phyloP scores from a whole-genome alignment of 2,797 vertebrate species.

The Anabas testudineus region DNA sequence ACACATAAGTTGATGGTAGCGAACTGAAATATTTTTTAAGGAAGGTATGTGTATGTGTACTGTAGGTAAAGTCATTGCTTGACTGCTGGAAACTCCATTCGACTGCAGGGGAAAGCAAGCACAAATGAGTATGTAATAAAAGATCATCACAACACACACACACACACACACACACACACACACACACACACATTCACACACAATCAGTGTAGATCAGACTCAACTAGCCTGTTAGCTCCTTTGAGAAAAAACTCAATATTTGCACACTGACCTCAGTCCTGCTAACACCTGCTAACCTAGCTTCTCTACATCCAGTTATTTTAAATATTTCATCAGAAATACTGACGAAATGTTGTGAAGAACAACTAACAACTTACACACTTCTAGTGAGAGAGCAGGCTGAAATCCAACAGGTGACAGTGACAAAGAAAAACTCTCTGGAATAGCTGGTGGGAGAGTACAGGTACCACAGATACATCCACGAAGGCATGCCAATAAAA shows the following conservation, averaged over 20 bases:
- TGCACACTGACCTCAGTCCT: slow-evolving; percentile 1
- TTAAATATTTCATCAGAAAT: slow-evolving; percentile 6
- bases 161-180: no score
- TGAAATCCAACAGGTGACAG: slow-evolving; percentile 20
- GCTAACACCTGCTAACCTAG: slow-evolving; percentile 11
- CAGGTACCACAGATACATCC: neutral
- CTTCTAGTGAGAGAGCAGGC: neutral
- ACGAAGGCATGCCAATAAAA: slow-evolving; percentile 4
- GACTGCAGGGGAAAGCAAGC: slow-evolving; percentile 8
- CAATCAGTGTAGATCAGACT: slow-evolving; percentile 24
- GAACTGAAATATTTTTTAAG: neutral
- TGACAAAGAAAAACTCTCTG: slow-evolving; percentile 20
- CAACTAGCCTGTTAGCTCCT: slow-evolving; percentile 19
- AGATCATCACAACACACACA: no score
- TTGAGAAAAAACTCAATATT: slow-evolving; percentile 11
- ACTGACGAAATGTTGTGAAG: neutral
- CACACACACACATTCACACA: no score
- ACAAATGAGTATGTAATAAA: slow-evolving; percentile 23
- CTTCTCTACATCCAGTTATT: neutral
- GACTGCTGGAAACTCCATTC: slow-evolving; percentile 14
- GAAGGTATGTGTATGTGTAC: no score
- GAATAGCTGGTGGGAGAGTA: slow-evolving; percentile 11
- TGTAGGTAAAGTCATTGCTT: neutral
- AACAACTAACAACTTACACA: neutral
- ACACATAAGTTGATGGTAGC: neutral